Evolutionary conservation across 2,888 invertebrate genomes (phyloP), one percentile per base, ranked within the genome.

Genomic region (Meloe dianella): DNA sequence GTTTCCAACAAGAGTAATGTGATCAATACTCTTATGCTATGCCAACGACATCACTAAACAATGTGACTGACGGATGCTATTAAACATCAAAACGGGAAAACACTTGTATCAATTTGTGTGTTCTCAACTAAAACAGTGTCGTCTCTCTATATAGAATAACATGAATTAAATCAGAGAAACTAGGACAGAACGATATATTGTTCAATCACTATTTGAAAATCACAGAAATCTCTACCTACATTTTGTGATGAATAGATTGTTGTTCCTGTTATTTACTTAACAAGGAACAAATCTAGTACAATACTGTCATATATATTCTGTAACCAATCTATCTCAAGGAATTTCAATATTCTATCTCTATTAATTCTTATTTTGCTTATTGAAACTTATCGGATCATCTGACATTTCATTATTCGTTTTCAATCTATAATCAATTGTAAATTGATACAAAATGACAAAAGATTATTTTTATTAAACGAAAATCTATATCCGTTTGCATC

Each of bases 1-100:
- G 38, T 65, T 47, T 47, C 12, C 57, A 59, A 41, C 32, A 60
- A 67, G 56, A 58, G 61, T 56, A 12, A 38, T 64, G 22, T 64
- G 66, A 69, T 69, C 69, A 64, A 69, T 69, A 66, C 60, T 57
- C 63, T 61, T 68, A 63, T 63, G 59, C 60, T 68, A 65, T 68
- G 58, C 56, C 61, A 32, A 22, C 47, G 58, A 65, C 65, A 66
- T 57, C 57, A 63, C 61, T 63, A 66, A 60, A 64, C 58, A 64
- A 60, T 61, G 63, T 58, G 51, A 64, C 61, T 68, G 65, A 68
- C 65, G 64, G 65, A 65, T 59, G 47, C 66, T 57, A 63, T 63
- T 66, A 66, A 64, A 63, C 57, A 62, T 63, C 64, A 54, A 57
- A 57, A 47, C 51, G 35, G 54, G 35, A 29, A 60, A 61, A 61